Evolutionary conservation across 2,113 vertebrate genomes (phyloP), one percentile per base, ranked within the genome.

Genomic region (Daboia siamensis): DNA sequence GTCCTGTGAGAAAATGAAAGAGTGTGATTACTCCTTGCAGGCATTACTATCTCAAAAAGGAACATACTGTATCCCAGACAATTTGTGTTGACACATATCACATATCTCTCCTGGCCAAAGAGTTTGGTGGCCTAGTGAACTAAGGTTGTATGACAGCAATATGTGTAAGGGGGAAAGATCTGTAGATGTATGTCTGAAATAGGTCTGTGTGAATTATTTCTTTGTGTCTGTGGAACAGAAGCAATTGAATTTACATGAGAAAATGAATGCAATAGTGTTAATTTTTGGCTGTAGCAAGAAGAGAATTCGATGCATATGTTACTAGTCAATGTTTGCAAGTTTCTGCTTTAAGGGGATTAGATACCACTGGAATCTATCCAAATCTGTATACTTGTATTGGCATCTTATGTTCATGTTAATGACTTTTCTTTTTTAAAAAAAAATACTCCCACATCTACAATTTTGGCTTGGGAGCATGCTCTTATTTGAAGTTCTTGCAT

Each of bases 281-380:
- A n/a, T 24, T 39, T 56, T 84, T 12, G 23, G 39, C 39, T 91
- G n/a, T 1, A 33, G 26, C 12, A 3, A 48, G 33, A n/a, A 59
- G 56, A 51, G 85, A 95, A 94, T 94, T 96, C 91, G 87, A 90
- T 33, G 26, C 44, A 52, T 46, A 23, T 59, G 33, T 33, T 39
- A 80, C 39, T 26, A 6, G 11, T 13, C 84, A 55, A 12, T 33
- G 57, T 86, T n/a, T 59, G 24, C 84, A 51, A 85, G 12, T 51
- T 57, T 56, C 39, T 3, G 20, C 33, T 59, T 55, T 92, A 26
- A 33, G 46, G 48, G 59, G 69, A 57, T 92, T 94, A 5, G 3
- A 9, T 33, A 0, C 52, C n/a, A 89, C 20, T 15, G 46, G 86
- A 64, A 12, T 57, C 46, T 90, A 21, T 90, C 88, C 57, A 86